Evolutionary conservation across 2,797 vertebrate genomes (phyloP), one percentile per base, ranked within the genome.

Genomic region (Chrosomus eos): DNA sequence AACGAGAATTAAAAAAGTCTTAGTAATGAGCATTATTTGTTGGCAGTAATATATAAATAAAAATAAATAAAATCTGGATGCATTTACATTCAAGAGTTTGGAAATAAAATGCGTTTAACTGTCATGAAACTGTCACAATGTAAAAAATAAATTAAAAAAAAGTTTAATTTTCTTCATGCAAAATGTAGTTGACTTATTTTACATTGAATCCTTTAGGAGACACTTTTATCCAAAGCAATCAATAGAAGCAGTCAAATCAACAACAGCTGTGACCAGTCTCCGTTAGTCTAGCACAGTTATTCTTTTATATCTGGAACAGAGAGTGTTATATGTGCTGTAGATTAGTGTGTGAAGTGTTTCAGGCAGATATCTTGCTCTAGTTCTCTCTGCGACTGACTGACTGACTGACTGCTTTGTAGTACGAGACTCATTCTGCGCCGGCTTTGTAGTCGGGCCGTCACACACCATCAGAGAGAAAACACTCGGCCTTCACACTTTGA

Each of bases 401-500:
- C 14, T 62, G 2, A 60, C 58, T 1, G 58, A 28, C 58, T 62
- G 60, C 26, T 26, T 62, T 62, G 60, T 62, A 62, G 58, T 62
- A 62, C 13, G 26, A 62, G 53, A 58, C n/a, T 64, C 45, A 33
- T 68, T 83, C 36, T 58, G 31, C 7, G 14, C 74, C n/a, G n/a
- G 14, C 75, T 84, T 38, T 64, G 76, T 82, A 78, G 33, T 33
- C 21, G 51, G 43, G 31, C 77, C 53, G 83, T 85, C 83, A 68
- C 19, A 31, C 38, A 8, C 33, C 10, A 79, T 79, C 74, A 79
- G 45, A 87, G 51, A 70, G 73, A 51, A 73, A 80, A 26, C 51
- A 26, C 51, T 86, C 55, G 7, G 28, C 40, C 55, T 58, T 73
- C 51, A 72, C 48, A 66, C 60, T 83, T 80, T 68, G 43, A 73